These are phyloP conservation scores for Adela reaumurella DNA, from an alignment of 2,888 invertebrate species.

Conservation along the genomic window DNA sequence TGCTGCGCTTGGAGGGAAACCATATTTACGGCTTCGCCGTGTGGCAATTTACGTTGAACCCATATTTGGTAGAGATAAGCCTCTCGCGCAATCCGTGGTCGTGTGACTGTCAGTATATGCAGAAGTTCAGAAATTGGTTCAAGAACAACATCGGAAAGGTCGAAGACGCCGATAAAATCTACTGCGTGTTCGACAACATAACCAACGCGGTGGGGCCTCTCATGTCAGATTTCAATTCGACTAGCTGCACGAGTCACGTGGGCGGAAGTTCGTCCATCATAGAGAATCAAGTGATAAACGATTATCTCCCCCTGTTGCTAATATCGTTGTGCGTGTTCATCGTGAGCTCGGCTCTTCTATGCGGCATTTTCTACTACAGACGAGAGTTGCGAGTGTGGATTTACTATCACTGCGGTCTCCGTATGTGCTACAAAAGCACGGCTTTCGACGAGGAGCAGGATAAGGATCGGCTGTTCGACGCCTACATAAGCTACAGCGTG, in stretches of 20 bases:
- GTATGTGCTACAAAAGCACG: constrained; percentile 82
- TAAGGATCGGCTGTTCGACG: constrained; percentile 87
- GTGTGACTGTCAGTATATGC: constrained; percentile 83
- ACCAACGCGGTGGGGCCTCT: constrained; percentile 67
- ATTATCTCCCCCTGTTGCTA: constrained; percentile 74
- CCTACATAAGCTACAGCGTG: constrained; percentile 91
- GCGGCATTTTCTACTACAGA: constrained; percentile 77
- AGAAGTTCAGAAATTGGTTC: constrained; percentile 76
- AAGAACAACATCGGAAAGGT: constrained; percentile 76
- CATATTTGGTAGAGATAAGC: constrained; percentile 82
- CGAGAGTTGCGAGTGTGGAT: constrained; percentile 82
- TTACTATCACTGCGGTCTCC: constrained; percentile 78
- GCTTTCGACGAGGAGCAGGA: constrained; percentile 77
- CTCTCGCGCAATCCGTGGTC: constrained; percentile 86
- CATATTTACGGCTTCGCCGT: constrained; percentile 77
- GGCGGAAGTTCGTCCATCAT: constrained; percentile 71
- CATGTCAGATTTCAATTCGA: constrained; percentile 74
- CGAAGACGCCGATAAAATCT: constrained; percentile 70
- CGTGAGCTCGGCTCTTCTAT: constrained; percentile 70
- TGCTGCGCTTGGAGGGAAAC: constrained; percentile 82
- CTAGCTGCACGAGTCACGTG: constrained; percentile 70
- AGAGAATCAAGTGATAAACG: constrained; percentile 74
- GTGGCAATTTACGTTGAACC: constrained; percentile 80
- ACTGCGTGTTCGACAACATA: constrained; percentile 71
- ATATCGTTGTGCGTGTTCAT: constrained; percentile 76